Conservation (phyloP, 2,797 vertebrate species). For the Lutjanus argentimaculatus region DNA sequence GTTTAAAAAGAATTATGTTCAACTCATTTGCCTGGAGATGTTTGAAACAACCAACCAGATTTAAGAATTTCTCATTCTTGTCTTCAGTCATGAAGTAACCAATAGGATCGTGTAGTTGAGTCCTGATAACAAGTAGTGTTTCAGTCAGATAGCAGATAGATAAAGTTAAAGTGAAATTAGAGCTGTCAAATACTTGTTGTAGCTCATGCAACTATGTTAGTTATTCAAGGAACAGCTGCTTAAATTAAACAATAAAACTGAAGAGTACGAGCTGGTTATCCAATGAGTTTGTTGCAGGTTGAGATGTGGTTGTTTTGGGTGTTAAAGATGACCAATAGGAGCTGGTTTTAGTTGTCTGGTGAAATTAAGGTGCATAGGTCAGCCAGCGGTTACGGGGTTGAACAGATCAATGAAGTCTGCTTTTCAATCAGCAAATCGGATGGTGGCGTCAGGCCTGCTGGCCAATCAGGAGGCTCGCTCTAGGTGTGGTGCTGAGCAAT, state of each 20-base stretch:
- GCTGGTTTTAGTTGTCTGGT: neutral
- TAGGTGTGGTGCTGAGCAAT: conserved; percentile 91
- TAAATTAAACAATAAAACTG: neutral
- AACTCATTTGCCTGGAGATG: neutral
- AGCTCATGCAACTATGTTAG: neutral
- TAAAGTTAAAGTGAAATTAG: neutral
- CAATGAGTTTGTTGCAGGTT: neutral
- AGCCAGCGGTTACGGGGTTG: neutral
- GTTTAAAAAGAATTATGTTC: neutral
- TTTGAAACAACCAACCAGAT: neutral
- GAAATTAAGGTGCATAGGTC: conserved; percentile 43
- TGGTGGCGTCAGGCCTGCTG: neutral
- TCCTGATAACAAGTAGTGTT: neutral
- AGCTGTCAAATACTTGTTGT: neutral
- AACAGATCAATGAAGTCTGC: neutral
- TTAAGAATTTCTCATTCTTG: neutral
- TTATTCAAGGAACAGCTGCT: neutral
- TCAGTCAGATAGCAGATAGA: neutral
- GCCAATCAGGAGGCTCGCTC: neutral
- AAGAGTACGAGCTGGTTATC: neutral
- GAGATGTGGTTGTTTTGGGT: neutral
- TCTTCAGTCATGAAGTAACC: neutral
- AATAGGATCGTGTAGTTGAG: neutral
- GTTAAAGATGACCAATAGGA: neutral
- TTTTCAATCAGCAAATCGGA: neutral